Percentiles rank a stretch among this genome's conserved stretches.
Conservation (phyloP, 2,888 invertebrate species). For the Crossocerus cetratus region DNA sequence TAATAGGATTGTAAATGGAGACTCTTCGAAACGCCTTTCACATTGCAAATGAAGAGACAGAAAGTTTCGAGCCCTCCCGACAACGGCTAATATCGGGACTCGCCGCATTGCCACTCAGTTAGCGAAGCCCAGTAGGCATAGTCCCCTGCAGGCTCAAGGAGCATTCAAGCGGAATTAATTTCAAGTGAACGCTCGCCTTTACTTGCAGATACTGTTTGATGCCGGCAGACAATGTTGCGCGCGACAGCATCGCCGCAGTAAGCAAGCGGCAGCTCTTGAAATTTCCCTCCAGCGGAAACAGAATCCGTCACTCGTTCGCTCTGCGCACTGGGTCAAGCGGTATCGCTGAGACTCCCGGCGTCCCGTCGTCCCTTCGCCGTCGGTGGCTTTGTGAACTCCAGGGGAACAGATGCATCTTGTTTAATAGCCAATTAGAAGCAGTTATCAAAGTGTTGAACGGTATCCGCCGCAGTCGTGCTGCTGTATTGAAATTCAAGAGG, state of each 20-base stretch:
- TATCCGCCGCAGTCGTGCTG: not conserved
- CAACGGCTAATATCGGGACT: no score
- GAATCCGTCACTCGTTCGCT: not conserved
- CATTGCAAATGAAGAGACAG: no score
- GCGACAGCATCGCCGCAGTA: not conserved
- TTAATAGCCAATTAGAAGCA: slow-evolving; percentile 14
- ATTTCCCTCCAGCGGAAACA: not conserved
- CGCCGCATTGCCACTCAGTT: no score
- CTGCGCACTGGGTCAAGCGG: not conserved
- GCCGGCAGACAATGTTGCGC: not conserved
- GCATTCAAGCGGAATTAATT: slow-evolving; percentile 8
- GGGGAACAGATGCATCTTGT: slow-evolving; percentile 5
- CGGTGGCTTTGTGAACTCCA: not conserved
- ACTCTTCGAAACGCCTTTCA: no score
- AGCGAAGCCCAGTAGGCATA: no score
- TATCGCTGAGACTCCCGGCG: no score
- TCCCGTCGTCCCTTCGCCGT: not conserved
- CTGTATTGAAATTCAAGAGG: slow-evolving; percentile 16
- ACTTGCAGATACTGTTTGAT: slow-evolving; percentile 2
- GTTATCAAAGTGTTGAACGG: slow-evolving; percentile 14
- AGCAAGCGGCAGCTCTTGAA: not conserved
- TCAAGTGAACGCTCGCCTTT: not conserved
- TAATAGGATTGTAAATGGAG: no score
- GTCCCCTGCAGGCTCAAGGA: not conserved
- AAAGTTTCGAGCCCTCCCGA: no score